phyloP scores from a whole-genome alignment of 2,888 invertebrate species.

The Mythimna ferrago region DNA sequence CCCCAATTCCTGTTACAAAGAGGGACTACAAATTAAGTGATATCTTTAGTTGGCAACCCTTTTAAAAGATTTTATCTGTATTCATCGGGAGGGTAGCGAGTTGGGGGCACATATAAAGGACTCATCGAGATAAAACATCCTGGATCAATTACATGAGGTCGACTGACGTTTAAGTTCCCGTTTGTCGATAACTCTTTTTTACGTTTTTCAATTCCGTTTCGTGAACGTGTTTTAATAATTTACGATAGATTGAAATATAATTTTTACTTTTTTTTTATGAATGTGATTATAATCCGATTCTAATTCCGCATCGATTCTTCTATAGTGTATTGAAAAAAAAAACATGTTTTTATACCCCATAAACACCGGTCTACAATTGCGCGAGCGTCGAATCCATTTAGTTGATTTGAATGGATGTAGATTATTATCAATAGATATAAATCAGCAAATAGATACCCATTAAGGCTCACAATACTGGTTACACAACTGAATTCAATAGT shows the following conservation, averaged over 20 bases:
- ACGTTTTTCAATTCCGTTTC: constrained; percentile 73
- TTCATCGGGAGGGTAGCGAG: constrained; percentile 86
- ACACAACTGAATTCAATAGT: constrained; percentile 74
- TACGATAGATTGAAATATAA: constrained; percentile 53
- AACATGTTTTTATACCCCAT: constrained; percentile 69
- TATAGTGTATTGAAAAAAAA: constrained; percentile 64
- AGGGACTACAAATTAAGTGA: constrained; percentile 90
- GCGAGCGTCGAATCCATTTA: constrained; percentile 78
- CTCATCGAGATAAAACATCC: constrained; percentile 89
- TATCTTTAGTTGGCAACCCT: constrained; percentile 90
- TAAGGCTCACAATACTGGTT: constrained; percentile 76
- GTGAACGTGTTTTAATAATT: constrained; percentile 68
- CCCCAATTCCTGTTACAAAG: constrained; percentile 86
- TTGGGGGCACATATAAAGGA: constrained; percentile 87
- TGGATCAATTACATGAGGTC: constrained; percentile 89
- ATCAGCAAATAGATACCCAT: constrained; percentile 83
- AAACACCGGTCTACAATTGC: constrained; percentile 76
- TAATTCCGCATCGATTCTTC: constrained; percentile 71
- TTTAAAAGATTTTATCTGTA: constrained; percentile 88
- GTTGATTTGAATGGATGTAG: constrained; percentile 79
- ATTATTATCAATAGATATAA: constrained; percentile 82
- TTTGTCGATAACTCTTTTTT: constrained; percentile 79
- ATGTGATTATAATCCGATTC: constrained; percentile 72
- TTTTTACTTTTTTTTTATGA: constrained; percentile 55
- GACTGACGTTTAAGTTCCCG: constrained; percentile 86